These are phyloP conservation scores for Acestrorhynchus altus DNA, from an alignment of 2,797 vertebrate species.

Conservation along the genomic window DNA sequence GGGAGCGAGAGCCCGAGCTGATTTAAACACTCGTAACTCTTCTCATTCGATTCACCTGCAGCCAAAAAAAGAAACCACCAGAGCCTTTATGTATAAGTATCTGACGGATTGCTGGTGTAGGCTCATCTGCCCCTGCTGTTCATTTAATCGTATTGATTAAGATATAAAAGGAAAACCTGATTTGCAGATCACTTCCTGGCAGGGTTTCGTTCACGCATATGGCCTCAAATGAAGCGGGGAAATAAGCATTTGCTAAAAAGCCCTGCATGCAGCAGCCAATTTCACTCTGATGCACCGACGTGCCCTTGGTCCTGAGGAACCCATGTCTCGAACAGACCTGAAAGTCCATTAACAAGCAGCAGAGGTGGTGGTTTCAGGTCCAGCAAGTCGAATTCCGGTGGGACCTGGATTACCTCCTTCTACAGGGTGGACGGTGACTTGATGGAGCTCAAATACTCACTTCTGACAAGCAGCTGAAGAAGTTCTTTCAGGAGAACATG, in stretches of 20 bases:
- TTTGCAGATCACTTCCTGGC: neutral
- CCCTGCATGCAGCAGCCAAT: neutral
- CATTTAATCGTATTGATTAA: conserved; percentile 2
- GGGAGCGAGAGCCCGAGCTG: neutral
- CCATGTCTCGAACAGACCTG: neutral
- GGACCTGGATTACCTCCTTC: no score
- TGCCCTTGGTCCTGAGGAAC: neutral
- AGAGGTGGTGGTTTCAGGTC: no score
- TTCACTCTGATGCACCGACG: neutral
- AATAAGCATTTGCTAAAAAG: neutral
- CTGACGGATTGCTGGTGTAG: neutral
- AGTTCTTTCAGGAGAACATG: neutral
- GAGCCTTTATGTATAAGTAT: neutral
- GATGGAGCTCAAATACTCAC: no score
- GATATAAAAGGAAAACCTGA: neutral
- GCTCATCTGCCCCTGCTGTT: neutral
- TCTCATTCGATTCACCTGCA: neutral
- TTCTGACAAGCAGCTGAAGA: no score
- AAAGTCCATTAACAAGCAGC: neutral
- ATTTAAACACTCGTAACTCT: conserved; percentile 4
- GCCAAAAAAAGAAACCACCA: neutral
- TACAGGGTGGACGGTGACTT: no score
- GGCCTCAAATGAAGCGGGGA: neutral
- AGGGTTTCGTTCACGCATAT: neutral
- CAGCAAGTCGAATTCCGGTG: no score